Percentiles rank a stretch among this genome's conserved stretches.
Conservation (phyloP, 2,888 invertebrate species). For the Agrypnus murinus region DNA sequence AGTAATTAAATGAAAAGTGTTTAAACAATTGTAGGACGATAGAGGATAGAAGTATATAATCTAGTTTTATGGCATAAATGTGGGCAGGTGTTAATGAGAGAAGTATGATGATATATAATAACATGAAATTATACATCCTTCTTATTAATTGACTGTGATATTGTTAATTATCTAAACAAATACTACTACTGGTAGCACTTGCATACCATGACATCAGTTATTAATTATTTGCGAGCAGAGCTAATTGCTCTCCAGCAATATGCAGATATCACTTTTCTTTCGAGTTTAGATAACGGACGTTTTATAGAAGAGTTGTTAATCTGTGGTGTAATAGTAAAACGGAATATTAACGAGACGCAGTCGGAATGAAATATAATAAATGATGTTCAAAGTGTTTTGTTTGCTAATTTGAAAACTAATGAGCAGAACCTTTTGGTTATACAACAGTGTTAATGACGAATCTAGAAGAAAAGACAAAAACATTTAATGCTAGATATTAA, state of each 20-base stretch:
- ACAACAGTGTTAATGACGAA: too few relatives aligned
- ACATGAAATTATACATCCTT: constrained; percentile 48
- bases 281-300: too few relatives aligned
- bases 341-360: too few relatives aligned
- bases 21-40: constrained; percentile 41
- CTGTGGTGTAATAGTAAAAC: too few relatives aligned
- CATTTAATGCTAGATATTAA: too few relatives aligned
- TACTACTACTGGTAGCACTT: constrained; percentile 23
- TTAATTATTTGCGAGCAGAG: constrained; percentile 28
- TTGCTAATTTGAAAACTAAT: too few relatives aligned
- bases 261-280: too few relatives aligned
- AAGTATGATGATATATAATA: constrained; percentile 46
- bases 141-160: constrained; percentile 45
- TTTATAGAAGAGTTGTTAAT: too few relatives aligned
- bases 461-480: too few relatives aligned
- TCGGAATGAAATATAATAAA: too few relatives aligned
- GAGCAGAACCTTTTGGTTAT: too few relatives aligned
- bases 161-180: constrained; percentile 44
- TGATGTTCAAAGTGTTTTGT: too few relatives aligned
- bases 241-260: constrained; percentile 5
- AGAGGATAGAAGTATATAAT: constrained; percentile 41
- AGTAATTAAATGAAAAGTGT: constrained; percentile 45
- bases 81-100: constrained; percentile 49
- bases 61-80: constrained; percentile 42
- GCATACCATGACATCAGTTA: constrained; percentile 30